These are phyloP conservation scores for Crocodylus rhombifer DNA, from an alignment of 2,797 vertebrate species.

Conservation along the genomic window DNA sequence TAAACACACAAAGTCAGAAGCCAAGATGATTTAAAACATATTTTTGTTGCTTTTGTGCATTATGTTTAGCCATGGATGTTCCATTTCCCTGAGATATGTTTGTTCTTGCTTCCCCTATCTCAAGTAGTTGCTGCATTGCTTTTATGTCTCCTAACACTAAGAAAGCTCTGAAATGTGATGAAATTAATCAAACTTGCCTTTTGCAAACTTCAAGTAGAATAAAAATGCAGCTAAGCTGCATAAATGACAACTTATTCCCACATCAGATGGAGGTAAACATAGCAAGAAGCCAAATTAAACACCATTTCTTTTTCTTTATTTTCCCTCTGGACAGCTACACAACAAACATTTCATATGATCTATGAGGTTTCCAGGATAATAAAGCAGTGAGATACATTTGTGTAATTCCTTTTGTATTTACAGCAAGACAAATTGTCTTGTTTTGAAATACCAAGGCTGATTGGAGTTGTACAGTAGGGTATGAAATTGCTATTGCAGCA, in stretches of 20 bases:
- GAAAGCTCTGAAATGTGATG: conserved; percentile 25
- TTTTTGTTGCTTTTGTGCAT: not conserved
- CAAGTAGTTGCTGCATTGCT: conserved; percentile 10
- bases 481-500: conserved; percentile 72
- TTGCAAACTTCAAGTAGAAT: conserved; percentile 61
- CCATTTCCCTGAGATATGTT: not conserved
- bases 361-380: conserved; percentile 49
- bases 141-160: conserved; percentile 7
- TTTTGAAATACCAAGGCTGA: conserved; percentile 74
- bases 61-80: conserved; percentile 13
- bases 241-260: conserved; percentile 69
- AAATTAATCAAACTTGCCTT: conserved; percentile 53
- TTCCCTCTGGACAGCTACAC: conserved; percentile 57
- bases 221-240: conserved; percentile 54
- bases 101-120: conserved; percentile 28
- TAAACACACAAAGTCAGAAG: not conserved
- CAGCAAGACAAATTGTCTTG: conserved; percentile 75
- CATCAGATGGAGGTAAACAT: conserved; percentile 61
- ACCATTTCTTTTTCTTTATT: conserved; percentile 42
- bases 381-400: conserved; percentile 67
- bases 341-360: conserved; percentile 68
- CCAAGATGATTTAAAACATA: not conserved
- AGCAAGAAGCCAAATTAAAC: conserved; percentile 44
- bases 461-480: conserved; percentile 55
- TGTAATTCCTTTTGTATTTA: conserved; percentile 74